Base-by-base conservation (phyloP, 2,113 vertebrate genomes). In the Mionectes macconnelli region DNA sequence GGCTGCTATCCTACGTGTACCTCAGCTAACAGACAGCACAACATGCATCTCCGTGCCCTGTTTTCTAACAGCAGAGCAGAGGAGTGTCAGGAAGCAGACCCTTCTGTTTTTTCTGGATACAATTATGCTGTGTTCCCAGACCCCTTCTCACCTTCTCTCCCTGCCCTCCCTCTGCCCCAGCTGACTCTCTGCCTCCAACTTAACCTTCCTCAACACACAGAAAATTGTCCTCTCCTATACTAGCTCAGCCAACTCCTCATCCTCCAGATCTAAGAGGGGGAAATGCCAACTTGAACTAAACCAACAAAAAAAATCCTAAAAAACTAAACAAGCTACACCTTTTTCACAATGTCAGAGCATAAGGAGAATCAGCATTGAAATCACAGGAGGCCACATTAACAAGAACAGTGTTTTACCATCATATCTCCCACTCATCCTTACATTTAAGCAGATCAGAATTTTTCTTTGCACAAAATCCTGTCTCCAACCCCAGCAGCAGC, bases 321-420 rank as follows among this genome's bases (percentile, higher is more conserved):
- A 45, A 4, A 45, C 35, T 81, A 45, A 91, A 70, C 20, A 55
- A 22, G 14, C 8, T 86, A 52, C 7, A 47, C 5, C 5, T 70
- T 90, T 92, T 88, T 67, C 42, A 77, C 7, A 7, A 23, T 75
- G 12, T 63, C 1, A 0, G 25, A 88, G 35, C 31, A 28, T 40
- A 7, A 93, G 18, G 35, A 59, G 28, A 90, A 63, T 78, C 76
- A 81, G 27, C 39, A 75, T 39, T 1, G 11, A 75, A 94, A 84
- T 94, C 80, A 84, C 39, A 78, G 73, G 42, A 81, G 22, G n/a
- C 27, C 52, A 94, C 50, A 47, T 78, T 92, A 94, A 81, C 30
- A 89, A 74, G 50, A 92, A 39, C 20, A 53, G 37, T n/a, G 33
- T 70, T 84, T 93, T 89, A 52, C 75, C 35, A 56, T 69, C 27